Evolutionary conservation across 2,113 vertebrate genomes (phyloP).

Genomic region (Istiophorus platypterus): DNA sequence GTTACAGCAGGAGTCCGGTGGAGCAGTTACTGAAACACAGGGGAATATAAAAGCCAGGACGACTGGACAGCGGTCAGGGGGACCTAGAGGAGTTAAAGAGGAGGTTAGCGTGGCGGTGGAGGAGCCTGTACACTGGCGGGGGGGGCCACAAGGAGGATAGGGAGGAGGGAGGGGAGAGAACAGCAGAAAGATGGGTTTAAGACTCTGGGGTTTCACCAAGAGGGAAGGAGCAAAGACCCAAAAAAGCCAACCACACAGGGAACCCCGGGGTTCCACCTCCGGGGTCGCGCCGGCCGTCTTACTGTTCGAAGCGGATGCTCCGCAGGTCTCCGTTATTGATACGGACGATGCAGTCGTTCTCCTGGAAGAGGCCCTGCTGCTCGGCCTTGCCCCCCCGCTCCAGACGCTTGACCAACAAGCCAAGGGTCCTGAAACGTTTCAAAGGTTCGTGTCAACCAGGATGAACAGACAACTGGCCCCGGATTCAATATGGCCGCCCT

Average conservation of each 20-base stretch:
- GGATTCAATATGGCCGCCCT: conserved; percentile 14
- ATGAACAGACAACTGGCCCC: neutral
- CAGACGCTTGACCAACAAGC: conserved; percentile 95
- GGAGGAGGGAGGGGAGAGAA: neutral
- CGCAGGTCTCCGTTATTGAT: conserved; percentile 96
- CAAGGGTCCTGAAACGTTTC: conserved; percentile 89
- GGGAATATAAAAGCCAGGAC: conserved; percentile 21
- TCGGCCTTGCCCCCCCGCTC: conserved; percentile 97
- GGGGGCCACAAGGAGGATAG: neutral
- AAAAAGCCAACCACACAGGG: conserved; percentile 28
- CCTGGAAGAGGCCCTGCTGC: conserved; percentile 94
- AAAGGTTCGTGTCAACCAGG: conserved; percentile 51
- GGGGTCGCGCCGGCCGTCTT: too few species aligned
- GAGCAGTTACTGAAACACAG: conserved; percentile 45
- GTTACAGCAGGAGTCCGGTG: conserved; percentile 16
- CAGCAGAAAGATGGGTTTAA: neutral
- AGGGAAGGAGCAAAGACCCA: neutral
- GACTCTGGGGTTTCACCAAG: neutral
- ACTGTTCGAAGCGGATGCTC: conserved; percentile 98
- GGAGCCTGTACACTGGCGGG: conserved; percentile 26
- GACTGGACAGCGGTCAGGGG: conserved; percentile 24
- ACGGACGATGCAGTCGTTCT: conserved; percentile 97
- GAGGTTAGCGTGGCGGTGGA: conserved; percentile 53
- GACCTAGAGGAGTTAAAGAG: conserved; percentile 58
- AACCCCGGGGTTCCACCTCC: too few species aligned